phyloP scores from a whole-genome alignment of 1,140 invertebrate genomes.

The Leptinotarsa texana region DNA sequence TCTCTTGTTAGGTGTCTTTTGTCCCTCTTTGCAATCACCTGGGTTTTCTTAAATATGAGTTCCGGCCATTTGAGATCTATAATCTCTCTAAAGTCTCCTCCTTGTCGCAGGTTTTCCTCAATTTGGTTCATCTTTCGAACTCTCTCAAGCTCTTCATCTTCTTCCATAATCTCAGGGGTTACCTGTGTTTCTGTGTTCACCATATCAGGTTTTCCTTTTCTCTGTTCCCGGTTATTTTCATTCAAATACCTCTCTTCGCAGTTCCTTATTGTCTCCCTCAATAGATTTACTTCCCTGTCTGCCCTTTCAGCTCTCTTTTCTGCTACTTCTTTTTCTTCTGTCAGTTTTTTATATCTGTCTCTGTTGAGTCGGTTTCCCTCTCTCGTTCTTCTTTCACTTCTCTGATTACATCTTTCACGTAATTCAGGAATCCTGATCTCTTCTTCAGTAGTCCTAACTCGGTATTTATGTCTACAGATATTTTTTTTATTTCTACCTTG shows the following conservation, averaged over 20 bases:
- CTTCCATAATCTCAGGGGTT: constrained; percentile 8
- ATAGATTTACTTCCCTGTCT: background rate
- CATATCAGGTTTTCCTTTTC: background rate
- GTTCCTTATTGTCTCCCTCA: background rate
- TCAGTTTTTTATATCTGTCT: background rate
- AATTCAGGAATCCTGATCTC: background rate
- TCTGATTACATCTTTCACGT: background rate
- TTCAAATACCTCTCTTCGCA: background rate
- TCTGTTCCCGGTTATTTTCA: background rate
- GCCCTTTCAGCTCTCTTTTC: background rate
- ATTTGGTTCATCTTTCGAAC: background rate
- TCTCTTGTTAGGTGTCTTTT: background rate
- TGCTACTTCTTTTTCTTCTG: constrained; percentile 2
- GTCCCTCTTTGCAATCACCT: background rate
- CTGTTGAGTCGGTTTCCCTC: background rate
- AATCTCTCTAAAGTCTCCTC: background rate
- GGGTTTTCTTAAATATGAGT: background rate
- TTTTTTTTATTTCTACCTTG: background rate
- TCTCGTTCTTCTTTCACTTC: constrained; percentile 1
- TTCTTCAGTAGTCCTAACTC: background rate
- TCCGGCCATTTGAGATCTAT: background rate
- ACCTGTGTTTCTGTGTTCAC: background rate
- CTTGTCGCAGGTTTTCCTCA: constrained; percentile 10
- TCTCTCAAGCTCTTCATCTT: background rate
- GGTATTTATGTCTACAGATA: background rate